Evolutionary conservation across 2,797 vertebrate species (phyloP).

Genomic region (Scyliorhinus canicula): DNA sequence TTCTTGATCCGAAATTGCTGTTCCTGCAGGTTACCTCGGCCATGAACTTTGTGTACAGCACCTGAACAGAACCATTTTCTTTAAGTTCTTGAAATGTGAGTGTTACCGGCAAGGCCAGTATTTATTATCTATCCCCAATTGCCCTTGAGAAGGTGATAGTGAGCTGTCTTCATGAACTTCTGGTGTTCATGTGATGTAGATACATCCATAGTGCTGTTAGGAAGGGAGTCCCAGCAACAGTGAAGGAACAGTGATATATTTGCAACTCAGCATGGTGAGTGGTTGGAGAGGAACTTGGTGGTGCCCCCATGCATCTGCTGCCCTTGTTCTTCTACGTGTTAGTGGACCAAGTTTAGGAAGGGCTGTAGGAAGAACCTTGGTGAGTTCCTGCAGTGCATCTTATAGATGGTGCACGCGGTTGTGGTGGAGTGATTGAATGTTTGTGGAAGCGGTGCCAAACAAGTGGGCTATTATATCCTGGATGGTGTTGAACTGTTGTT

Average conservation of each 20-base stretch:
- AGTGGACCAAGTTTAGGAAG: neutral
- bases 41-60: neutral
- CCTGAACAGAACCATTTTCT: neutral
- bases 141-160: neutral
- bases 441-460: neutral
- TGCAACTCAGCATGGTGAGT: neutral
- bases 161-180: neutral
- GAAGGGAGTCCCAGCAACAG: neutral
- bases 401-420: neutral
- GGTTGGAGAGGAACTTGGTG: neutral
- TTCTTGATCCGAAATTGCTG: neutral
- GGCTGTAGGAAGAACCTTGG: neutral
- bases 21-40: neutral
- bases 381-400: neutral
- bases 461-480: no score
- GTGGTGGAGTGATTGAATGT: neutral
- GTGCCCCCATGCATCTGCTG: neutral
- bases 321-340: neutral
- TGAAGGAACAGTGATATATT: neutral
- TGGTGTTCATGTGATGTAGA: neutral
- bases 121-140: neutral
- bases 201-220: neutral
- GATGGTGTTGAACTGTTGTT: neutral
- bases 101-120: neutral
- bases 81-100: no score